Evolutionary conservation across 2,888 invertebrate species (phyloP).

Genomic region (Pachliopta kotzebuea): DNA sequence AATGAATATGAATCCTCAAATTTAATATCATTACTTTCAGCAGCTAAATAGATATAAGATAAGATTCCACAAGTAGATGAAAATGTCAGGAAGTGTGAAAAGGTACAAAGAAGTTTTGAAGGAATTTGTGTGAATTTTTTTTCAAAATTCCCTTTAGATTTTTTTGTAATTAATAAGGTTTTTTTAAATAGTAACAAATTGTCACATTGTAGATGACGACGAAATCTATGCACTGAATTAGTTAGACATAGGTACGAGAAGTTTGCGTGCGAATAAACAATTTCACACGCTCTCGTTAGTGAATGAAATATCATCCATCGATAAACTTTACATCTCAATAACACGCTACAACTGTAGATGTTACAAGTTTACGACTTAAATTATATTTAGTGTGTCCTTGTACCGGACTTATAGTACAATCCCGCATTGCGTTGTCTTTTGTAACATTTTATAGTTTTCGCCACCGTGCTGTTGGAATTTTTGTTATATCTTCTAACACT

Average conservation of each 20-base stretch:
- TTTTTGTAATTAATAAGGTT: too few species aligned
- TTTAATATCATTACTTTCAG: neutral
- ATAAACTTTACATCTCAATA: conserved; percentile 26
- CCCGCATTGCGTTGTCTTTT: conserved; percentile 33
- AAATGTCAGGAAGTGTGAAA: neutral
- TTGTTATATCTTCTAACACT: conserved; percentile 17
- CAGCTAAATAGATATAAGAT: neutral
- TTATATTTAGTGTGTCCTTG: conserved; percentile 39
- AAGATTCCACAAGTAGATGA: neutral
- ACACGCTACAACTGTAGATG: conserved; percentile 26
- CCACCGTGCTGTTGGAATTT: conserved; percentile 32
- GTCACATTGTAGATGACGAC: neutral
- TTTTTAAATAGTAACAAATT: neutral
- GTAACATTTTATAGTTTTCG: conserved; percentile 33
- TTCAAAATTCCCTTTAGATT: too few species aligned
- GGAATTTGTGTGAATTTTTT: neutral
- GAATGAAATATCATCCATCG: conserved; percentile 26
- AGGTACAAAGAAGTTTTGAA: neutral
- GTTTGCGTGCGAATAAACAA: conserved; percentile 6
- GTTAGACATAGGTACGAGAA: neutral
- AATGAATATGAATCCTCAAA: neutral
- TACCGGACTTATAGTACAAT: conserved; percentile 30
- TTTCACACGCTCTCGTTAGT: conserved; percentile 16
- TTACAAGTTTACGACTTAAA: conserved; percentile 34
- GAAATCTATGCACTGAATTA: neutral